A percentile compares a stretch with the other conserved stretches of the same genome.
Conservation (phyloP, 2,888 invertebrate species). For the Agapostemon virescens region DNA sequence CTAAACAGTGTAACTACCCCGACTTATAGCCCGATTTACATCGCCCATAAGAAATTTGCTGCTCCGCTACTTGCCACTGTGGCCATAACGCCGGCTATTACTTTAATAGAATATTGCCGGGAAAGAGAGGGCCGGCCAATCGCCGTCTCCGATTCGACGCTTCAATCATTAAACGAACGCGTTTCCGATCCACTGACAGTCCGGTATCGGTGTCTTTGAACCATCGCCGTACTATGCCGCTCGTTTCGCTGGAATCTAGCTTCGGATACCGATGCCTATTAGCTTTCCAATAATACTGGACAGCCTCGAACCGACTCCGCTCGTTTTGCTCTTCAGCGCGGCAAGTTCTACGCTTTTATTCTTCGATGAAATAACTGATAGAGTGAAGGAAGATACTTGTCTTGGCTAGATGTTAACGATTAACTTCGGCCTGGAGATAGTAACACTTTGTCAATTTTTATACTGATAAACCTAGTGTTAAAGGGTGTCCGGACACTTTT, state of each 20-base stretch:
- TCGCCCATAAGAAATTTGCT: slow-evolving; percentile 72
- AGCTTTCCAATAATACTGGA: slow-evolving; percentile 36
- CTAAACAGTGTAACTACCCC: slow-evolving; percentile 71
- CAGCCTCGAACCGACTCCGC: not conserved
- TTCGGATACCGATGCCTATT: slow-evolving; percentile 22
- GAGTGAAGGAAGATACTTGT: slow-evolving; percentile 1
- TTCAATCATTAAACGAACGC: slow-evolving; percentile 62
- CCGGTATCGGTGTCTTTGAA: slow-evolving; percentile 63
- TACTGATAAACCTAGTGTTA: no score
- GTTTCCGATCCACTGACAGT: slow-evolving; percentile 60
- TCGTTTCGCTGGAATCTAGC: slow-evolving; percentile 31
- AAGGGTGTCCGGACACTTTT: no score
- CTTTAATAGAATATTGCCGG: slow-evolving; percentile 64
- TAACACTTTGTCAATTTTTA: not conserved
- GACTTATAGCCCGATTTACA: slow-evolving; percentile 73
- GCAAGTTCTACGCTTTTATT: not conserved
- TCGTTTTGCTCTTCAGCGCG: not conserved
- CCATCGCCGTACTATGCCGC: slow-evolving; percentile 18
- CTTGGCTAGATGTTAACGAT: not conserved
- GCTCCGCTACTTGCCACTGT: slow-evolving; percentile 52
- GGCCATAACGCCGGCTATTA: slow-evolving; percentile 57
- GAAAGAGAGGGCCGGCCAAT: slow-evolving; percentile 26
- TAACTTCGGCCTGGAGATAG: not conserved
- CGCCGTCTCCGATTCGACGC: slow-evolving; percentile 48
- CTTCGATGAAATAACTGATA: not conserved